Evolutionary conservation across 2,113 vertebrate species (phyloP), one percentile per base, ranked within the genome.

Genomic region (Psilopsiagon aymara): DNA sequence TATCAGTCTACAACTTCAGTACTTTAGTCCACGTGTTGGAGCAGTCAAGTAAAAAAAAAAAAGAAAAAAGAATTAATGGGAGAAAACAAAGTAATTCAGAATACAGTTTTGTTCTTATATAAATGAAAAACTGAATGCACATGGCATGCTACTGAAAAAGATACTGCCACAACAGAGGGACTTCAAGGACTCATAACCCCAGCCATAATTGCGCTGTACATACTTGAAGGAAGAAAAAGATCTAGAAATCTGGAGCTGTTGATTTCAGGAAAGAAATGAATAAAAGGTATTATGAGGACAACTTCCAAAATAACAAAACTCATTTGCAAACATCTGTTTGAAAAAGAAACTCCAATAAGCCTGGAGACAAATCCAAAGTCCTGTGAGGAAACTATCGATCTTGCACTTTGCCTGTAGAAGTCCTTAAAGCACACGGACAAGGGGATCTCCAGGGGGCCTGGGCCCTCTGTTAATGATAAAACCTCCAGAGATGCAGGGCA

Each of bases 121-220:
- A 91, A 91, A 93, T 78, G 77, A 83, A 86, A 78, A 93, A 27
- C 31, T 84, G 80, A 83, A 81, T 70, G 68, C 33, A 79, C 29
- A 75, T 21, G 31, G 71, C 17, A 2, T 33, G 29, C 35, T 82
- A 68, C 13, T 93, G 80, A 86, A 92, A 94, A 94, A 81, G 76
- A 78, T 82, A 95, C 3, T 82, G 83, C 86, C 83, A 81, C 86
- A 95, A 94, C 84, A 95, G 83, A 92, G 57, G 21, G 37, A 79
- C 70, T 91, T 87, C 90, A 94, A 80, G 85, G 55, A 92, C 88
- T 83, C 33, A 6, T 43, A 92, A 90, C 18, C 63, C 59, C 63
- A 93, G 51, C 29, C 69, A 29, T 71, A 92, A 83, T 23, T 88
- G 55, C 74, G 59, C 73, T 74, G 44, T 25, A 75, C 73, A 79